Evolutionary conservation across 2,888 invertebrate genomes (phyloP).

Genomic region (Ormyrus pomaceus): DNA sequence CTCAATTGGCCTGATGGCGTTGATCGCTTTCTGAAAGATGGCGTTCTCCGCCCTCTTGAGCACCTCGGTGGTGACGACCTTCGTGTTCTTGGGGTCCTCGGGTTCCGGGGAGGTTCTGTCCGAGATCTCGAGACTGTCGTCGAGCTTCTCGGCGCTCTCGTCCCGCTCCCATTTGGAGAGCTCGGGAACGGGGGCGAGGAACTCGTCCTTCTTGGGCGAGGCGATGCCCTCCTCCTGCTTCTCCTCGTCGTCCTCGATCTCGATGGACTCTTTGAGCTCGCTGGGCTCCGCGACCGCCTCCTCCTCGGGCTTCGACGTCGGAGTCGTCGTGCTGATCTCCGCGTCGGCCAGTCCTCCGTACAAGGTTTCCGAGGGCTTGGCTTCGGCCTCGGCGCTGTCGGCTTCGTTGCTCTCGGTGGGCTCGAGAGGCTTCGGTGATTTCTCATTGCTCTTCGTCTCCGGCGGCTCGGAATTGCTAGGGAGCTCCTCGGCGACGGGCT

Average conservation of each 20-base stretch:
- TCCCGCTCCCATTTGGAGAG: conserved; percentile 93
- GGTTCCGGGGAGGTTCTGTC: conserved; percentile 62
- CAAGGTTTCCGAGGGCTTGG: conserved; percentile 8
- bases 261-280: conserved; percentile 55
- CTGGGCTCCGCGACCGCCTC: too few relatives aligned
- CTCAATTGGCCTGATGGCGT: conserved; percentile 83
- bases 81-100: conserved; percentile 72
- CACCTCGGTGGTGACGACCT: conserved; percentile 89
- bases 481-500: background rate
- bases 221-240: background rate
- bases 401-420: background rate
- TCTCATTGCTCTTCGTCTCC: background rate
- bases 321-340: conserved; percentile 35
- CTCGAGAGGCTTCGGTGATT: background rate
- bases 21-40: conserved; percentile 92
- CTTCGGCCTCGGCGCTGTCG: background rate
- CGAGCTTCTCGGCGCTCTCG: conserved; percentile 69
- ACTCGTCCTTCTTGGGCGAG: conserved; percentile 77
- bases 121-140: conserved; percentile 76
- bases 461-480: conserved; percentile 7
- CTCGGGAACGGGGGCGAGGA: conserved; percentile 86
- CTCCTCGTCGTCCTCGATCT: conserved; percentile 69
- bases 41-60: conserved; percentile 94
- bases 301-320: background rate
- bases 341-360: conserved; percentile 43